Percentiles rank a stretch among this genome's conserved stretches.
These are phyloP conservation scores for Colinus virginianus DNA, from an alignment of 2,113 vertebrate genomes.

Conservation along the genomic window DNA sequence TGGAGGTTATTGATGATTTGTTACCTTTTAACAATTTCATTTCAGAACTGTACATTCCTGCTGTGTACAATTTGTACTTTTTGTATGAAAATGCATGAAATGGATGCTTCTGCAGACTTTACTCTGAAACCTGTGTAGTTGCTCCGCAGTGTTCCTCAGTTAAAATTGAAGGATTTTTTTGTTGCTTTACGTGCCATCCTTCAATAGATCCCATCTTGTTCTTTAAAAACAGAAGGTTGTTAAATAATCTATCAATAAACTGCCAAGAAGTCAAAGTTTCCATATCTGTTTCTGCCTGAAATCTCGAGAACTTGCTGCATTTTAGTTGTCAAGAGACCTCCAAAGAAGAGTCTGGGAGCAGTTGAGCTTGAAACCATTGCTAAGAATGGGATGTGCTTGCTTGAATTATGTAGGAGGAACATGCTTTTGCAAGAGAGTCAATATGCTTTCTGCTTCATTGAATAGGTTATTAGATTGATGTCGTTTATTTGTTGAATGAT, in stretches of 20 bases:
- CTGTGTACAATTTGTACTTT: not conserved
- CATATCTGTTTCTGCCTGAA: slow-evolving; percentile 41
- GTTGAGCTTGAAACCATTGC: slow-evolving; percentile 56
- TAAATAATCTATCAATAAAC: slow-evolving; percentile 69
- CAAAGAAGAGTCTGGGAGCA: not conserved
- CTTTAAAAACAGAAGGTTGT: slow-evolving; percentile 40
- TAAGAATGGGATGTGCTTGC: slow-evolving; percentile 66
- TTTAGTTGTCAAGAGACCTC: slow-evolving; percentile 30
- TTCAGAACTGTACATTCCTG: not conserved
- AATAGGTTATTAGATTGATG: slow-evolving; percentile 82
- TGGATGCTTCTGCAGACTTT: not conserved
- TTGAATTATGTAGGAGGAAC: slow-evolving; percentile 77
- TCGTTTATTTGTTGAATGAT: slow-evolving; percentile 80
- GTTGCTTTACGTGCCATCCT: not conserved
- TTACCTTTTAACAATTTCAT: slow-evolving; percentile 22
- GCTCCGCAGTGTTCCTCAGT: not conserved
- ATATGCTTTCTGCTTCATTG: slow-evolving; percentile 80
- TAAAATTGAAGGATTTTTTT: not conserved
- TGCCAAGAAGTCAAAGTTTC: slow-evolving; percentile 55
- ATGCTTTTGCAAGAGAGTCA: slow-evolving; percentile 72
- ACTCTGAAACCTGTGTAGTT: not conserved
- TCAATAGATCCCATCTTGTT: slow-evolving; percentile 39
- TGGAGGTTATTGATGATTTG: not conserved
- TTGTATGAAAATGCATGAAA: not conserved
- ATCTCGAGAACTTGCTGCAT: slow-evolving; percentile 22